These are phyloP conservation scores for Sycophaga agraensis DNA, from an alignment of 1,140 invertebrate genomes.

Conservation along the genomic window DNA sequence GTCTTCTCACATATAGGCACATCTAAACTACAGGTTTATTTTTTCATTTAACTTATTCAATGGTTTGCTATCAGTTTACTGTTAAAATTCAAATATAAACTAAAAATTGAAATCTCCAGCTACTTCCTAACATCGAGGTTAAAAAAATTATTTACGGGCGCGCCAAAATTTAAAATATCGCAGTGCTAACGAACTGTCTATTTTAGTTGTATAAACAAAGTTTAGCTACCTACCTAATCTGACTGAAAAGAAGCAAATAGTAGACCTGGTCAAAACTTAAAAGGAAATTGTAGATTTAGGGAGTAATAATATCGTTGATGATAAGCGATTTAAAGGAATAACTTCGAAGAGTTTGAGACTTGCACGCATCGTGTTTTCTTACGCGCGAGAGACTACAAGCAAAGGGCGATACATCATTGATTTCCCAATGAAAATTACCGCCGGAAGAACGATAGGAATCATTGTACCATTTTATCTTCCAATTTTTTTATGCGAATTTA, in stretches of 20 bases:
- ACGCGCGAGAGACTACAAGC: neutral
- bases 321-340: no score
- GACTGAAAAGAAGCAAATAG: neutral
- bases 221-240: no score
- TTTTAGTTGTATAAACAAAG: no score
- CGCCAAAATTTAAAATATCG: no score
- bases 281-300: no score
- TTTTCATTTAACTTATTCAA: neutral
- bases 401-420: neutral
- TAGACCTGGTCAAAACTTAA: neutral
- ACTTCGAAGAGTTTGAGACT: neutral
- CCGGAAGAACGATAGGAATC: neutral
- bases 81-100: neutral
- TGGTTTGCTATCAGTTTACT: neutral
- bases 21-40: neutral
- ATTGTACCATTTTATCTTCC: neutral
- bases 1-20: conserved; percentile 1
- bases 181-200: no score
- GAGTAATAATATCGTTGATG: neutral
- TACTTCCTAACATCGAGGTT: no score
- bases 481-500: neutral
- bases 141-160: no score
- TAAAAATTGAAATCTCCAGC: no score
- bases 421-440: neutral
- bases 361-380: neutral